A percentile compares a stretch with the other conserved stretches of the same genome.
Conservation (phyloP, 2,888 invertebrate genomes). For the Panopea generosa region DNA sequence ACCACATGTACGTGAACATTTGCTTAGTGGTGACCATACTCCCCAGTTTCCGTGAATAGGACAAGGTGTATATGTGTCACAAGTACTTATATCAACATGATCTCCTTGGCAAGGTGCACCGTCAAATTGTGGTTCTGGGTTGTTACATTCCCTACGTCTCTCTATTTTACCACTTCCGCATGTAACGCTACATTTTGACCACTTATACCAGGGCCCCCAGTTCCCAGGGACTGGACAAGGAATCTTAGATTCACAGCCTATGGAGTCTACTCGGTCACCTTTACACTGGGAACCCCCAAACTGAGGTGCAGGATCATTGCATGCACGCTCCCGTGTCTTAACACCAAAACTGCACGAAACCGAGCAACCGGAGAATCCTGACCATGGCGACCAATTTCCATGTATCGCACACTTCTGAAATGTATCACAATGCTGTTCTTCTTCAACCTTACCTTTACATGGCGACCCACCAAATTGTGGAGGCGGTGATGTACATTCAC, state of each 20-base stretch:
- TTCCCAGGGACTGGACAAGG: constrained; percentile 43
- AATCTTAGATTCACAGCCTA: constrained; percentile 34
- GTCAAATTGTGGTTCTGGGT: constrained; percentile 45
- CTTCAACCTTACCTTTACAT: constrained; percentile 37
- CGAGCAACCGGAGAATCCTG: constrained; percentile 25
- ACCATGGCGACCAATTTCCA: constrained; percentile 52
- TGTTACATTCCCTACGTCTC: constrained; percentile 44
- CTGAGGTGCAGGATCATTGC: constrained; percentile 34
- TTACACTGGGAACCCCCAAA: constrained; percentile 31
- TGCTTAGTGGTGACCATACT: constrained; percentile 23
- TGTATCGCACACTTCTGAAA: constrained; percentile 40
- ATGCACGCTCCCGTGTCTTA: constrained; percentile 13
- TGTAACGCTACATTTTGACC: constrained; percentile 29
- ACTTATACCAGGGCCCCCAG: constrained; percentile 46
- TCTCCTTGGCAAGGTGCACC: constrained; percentile 40
- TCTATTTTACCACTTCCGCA: constrained; percentile 44
- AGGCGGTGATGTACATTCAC: constrained; percentile 46
- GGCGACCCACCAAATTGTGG: constrained; percentile 40
- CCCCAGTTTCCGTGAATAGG: constrained; percentile 51
- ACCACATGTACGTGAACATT: constrained; percentile 36
- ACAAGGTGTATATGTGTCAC: constrained; percentile 39
- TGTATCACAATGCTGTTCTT: constrained; percentile 29
- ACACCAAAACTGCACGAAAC: constrained; percentile 32
- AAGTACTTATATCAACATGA: constrained; percentile 21
- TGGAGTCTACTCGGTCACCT: constrained; percentile 19